A percentile compares a stretch with the other conserved stretches of the same genome.
Conservation (phyloP, 1,140 invertebrate genomes). For the Cataglyphis hispanica region DNA sequence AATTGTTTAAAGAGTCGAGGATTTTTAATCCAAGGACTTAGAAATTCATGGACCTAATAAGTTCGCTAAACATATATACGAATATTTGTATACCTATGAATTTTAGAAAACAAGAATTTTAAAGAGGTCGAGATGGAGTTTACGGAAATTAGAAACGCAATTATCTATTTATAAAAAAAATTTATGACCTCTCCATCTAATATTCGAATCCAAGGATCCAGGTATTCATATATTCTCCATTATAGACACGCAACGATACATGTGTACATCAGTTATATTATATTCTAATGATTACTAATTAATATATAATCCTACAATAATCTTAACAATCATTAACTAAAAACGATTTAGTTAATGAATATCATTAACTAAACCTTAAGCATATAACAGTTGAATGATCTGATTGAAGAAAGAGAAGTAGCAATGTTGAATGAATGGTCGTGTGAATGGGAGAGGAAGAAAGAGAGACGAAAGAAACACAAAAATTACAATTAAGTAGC, state of each 20-base stretch:
- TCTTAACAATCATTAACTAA: slow-evolving; percentile 80
- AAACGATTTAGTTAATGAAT: slow-evolving; percentile 54
- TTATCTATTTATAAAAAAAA: neutral
- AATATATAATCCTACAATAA: slow-evolving; percentile 82
- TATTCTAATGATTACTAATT: slow-evolving; percentile 83
- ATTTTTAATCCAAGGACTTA: slow-evolving; percentile 8
- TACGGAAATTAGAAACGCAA: neutral
- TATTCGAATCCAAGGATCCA: slow-evolving; percentile 29
- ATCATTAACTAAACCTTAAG: slow-evolving; percentile 72
- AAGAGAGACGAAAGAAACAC: slow-evolving; percentile 45
- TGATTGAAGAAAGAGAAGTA: slow-evolving; percentile 57
- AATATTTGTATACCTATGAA: slow-evolving; percentile 29
- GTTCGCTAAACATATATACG: neutral
- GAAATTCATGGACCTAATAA: slow-evolving; percentile 39
- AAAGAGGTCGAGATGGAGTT: neutral
- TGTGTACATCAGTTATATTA: slow-evolving; percentile 81
- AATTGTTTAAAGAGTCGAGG: neutral
- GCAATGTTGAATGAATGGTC: slow-evolving; percentile 26
- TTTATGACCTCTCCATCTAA: slow-evolving; percentile 1
- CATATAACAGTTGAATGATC: slow-evolving; percentile 76
- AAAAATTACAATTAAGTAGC: slow-evolving; percentile 55
- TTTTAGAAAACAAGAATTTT: neutral
- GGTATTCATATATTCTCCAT: slow-evolving; percentile 54
- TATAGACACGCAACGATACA: slow-evolving; percentile 64
- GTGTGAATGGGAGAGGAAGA: slow-evolving; percentile 26